A percentile compares a stretch with the other conserved stretches of the same genome.
Conservation (phyloP, 2,888 invertebrate species). For the Ochropleura leucogaster region DNA sequence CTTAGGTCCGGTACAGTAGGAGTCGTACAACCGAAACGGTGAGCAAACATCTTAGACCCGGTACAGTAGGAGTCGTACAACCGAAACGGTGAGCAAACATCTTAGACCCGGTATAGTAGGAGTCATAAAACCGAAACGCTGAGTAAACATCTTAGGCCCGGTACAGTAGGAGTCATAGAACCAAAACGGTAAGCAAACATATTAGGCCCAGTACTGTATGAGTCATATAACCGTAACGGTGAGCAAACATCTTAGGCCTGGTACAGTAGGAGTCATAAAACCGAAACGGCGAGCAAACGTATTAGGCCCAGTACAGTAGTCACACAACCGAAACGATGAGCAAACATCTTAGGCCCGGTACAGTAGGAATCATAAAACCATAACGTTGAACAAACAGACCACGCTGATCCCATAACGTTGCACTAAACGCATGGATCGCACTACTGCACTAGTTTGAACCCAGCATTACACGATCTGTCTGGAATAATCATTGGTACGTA, state of each 20-base stretch:
- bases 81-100: neutral
- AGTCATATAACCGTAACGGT: neutral
- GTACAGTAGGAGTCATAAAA: neutral
- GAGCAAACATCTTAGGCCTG: neutral
- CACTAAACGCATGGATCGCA: constrained; percentile 13
- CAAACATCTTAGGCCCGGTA: neutral
- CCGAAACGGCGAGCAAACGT: neutral
- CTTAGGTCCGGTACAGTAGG: neutral
- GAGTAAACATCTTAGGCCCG: neutral
- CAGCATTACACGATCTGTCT: constrained; percentile 16
- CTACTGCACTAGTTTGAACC: constrained; percentile 3
- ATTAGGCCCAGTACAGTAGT: neutral
- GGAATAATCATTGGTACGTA: neutral
- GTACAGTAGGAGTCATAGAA: neutral
- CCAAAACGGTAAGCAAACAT: neutral
- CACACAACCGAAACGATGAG: neutral
- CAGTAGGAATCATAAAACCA: neutral
- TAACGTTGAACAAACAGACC: neutral
- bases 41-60: neutral
- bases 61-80: neutral
- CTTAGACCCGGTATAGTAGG: neutral
- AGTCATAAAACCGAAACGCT: neutral
- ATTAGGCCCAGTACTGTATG: neutral
- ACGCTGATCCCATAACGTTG: neutral
- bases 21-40: neutral